These are phyloP conservation scores for Clostera curtula DNA, from an alignment of 2,888 invertebrate genomes.

Conservation along the genomic window DNA sequence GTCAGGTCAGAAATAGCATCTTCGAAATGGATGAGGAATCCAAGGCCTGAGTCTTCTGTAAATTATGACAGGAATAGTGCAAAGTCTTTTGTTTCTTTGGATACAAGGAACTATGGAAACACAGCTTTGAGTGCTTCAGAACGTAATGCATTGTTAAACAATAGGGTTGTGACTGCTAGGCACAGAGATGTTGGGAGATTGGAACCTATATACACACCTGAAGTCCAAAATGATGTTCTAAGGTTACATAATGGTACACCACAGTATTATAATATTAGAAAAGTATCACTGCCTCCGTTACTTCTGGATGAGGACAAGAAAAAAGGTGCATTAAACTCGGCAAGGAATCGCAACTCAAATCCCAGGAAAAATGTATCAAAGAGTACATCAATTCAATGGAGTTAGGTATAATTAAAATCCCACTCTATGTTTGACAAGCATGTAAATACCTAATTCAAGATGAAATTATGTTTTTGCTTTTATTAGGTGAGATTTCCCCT, in stretches of 20 bases:
- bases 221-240: conserved; percentile 36
- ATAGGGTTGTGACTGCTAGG: conserved; percentile 54
- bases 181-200: conserved; percentile 50
- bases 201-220: conserved; percentile 53
- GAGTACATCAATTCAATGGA: conserved; percentile 32
- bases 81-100: conserved; percentile 62
- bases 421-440: no score
- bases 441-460: no score
- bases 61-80: conserved; percentile 65
- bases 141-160: conserved; percentile 37
- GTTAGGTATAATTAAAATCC: conserved; percentile 25
- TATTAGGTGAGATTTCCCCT: no score
- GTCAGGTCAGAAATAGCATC: conserved; percentile 64
- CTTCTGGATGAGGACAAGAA: conserved; percentile 58
- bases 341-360: conserved; percentile 41
- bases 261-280: conserved; percentile 45
- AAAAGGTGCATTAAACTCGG: conserved; percentile 42
- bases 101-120: conserved; percentile 46
- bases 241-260: conserved; percentile 31
- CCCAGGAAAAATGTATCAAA: conserved; percentile 30
- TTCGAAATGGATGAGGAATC: conserved; percentile 62
- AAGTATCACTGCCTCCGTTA: conserved; percentile 63
- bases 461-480: conserved; percentile 1
- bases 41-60: conserved; percentile 56
- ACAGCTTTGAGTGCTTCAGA: conserved; percentile 47